Conservation (phyloP, 2,888 invertebrate genomes). For the Lepidonotus clava region DNA sequence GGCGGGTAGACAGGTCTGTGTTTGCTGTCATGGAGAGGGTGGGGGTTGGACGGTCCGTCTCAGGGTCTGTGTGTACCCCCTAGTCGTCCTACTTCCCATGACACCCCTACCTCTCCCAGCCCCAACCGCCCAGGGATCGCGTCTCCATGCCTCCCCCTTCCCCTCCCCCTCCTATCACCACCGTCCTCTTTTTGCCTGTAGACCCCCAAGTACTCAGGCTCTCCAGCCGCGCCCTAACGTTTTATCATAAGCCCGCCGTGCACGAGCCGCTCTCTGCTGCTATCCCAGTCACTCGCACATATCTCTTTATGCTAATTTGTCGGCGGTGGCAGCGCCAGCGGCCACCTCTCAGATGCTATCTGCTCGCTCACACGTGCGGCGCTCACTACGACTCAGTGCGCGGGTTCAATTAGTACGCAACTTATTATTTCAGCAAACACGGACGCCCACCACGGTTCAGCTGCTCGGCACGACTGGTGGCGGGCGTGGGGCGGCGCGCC, state of each 20-base stretch:
- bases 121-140: not conserved
- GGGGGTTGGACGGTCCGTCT: too few relatives aligned
- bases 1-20: too few relatives aligned
- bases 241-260: not conserved
- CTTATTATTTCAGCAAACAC: constrained; percentile 53
- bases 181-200: too few relatives aligned
- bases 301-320: constrained; percentile 33
- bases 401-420: constrained; percentile 49
- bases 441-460: constrained; percentile 27
- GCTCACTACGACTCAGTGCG: constrained; percentile 25
- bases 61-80: too few relatives aligned
- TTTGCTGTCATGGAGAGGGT: too few relatives aligned
- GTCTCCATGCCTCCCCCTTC: constrained; percentile 12
- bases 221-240: not conserved
- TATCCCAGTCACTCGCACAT: not conserved
- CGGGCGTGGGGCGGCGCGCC: not conserved
- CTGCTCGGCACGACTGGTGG: constrained; percentile 2
- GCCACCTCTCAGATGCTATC: constrained; percentile 41
- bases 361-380: constrained; percentile 40
- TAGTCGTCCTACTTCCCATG: too few relatives aligned
- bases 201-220: not conserved
- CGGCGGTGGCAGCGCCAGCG: constrained; percentile 4
- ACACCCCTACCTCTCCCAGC: not conserved
- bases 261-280: not conserved
- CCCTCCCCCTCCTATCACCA: too few relatives aligned